phyloP scores from a whole-genome alignment of 2,888 invertebrate species.

The Mythimna impura region DNA sequence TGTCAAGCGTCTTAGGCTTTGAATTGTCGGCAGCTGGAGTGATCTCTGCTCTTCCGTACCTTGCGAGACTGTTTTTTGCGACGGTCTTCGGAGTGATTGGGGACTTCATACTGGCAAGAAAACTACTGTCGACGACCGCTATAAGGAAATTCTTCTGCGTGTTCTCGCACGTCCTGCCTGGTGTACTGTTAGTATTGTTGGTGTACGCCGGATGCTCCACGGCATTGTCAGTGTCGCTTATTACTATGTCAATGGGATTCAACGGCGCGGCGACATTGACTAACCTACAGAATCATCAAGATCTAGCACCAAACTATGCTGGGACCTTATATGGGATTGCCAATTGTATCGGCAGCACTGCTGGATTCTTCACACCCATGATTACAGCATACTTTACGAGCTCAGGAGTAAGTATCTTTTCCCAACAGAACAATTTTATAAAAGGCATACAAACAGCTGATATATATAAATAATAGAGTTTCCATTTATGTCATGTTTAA shows the following conservation, averaged over 20 bases:
- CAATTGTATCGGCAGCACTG: constrained; percentile 93
- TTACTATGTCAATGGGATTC: constrained; percentile 92
- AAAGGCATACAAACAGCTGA: no score
- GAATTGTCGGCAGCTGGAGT: constrained; percentile 93
- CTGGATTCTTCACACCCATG: constrained; percentile 94
- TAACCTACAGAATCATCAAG: constrained; percentile 92
- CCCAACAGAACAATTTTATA: neutral
- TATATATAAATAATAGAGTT: no score
- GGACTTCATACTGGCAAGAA: constrained; percentile 89
- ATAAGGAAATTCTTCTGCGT: constrained; percentile 92
- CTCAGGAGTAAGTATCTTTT: constrained; percentile 83
- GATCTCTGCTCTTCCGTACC: constrained; percentile 93
- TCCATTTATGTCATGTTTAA: no score
- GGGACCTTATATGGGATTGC: constrained; percentile 95
- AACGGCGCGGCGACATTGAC: constrained; percentile 92
- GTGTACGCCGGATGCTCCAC: constrained; percentile 92
- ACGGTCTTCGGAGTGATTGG: constrained; percentile 93
- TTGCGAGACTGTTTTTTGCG: constrained; percentile 92
- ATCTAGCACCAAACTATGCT: constrained; percentile 94
- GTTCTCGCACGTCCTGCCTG: constrained; percentile 91
- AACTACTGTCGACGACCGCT: constrained; percentile 82
- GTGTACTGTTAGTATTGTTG: constrained; percentile 87
- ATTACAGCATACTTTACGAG: constrained; percentile 92
- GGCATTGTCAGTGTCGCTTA: constrained; percentile 91
- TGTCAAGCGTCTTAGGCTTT: constrained; percentile 93